These are phyloP conservation scores for Cervus canadensis DNA, from an alignment of 2,113 vertebrate species.

Conservation along the genomic window DNA sequence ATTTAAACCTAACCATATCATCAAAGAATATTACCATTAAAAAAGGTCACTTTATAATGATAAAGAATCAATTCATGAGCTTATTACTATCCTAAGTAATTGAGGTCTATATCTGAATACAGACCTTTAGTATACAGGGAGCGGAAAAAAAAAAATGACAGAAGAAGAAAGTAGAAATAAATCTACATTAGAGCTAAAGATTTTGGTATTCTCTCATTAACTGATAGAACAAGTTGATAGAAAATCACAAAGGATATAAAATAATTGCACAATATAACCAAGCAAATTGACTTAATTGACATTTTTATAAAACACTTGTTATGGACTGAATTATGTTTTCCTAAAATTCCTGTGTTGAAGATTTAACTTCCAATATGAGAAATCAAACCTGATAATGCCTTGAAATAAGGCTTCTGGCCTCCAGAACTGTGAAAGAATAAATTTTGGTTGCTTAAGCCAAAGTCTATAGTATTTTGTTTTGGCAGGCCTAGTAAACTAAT, in stretches of 20 bases:
- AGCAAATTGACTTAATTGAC: not conserved
- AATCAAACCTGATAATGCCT: not conserved
- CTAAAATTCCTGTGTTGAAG: not conserved
- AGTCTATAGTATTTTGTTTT: not conserved
- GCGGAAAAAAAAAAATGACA: not conserved
- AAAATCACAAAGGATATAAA: not conserved
- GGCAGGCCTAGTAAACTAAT: not conserved
- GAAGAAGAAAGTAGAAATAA: not conserved
- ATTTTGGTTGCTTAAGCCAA: not conserved
- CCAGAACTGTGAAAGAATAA: not conserved
- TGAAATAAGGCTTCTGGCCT: not conserved
- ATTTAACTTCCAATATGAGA: not conserved
- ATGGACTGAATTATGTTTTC: not conserved
- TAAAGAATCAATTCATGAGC: not conserved
- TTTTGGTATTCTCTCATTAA: not conserved
- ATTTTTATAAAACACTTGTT: not conserved
- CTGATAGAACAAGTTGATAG: not conserved
- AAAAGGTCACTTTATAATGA: not conserved
- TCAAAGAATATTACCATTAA: not conserved
- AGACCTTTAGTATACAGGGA: not conserved
- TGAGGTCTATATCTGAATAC: not conserved
- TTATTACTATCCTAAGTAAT: not conserved
- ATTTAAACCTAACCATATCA: not conserved
- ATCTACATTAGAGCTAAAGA: not conserved
- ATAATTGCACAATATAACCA: not conserved